phyloP scores from a whole-genome alignment of 1,140 invertebrate species.

The Drosophila pruinosa region DNA sequence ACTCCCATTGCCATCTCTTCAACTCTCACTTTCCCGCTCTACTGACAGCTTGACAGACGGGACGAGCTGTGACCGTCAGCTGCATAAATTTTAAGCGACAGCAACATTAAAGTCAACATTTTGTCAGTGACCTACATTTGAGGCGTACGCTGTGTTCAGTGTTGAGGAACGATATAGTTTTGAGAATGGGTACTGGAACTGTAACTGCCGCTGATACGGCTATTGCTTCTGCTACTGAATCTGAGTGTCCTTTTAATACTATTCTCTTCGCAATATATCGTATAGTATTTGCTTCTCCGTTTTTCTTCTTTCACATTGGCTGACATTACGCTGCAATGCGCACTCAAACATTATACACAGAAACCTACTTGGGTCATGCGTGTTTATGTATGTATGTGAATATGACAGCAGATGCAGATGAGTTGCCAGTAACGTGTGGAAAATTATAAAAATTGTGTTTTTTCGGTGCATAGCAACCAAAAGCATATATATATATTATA shows the following conservation, averaged over 20 bases:
- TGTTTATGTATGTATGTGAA: slow-evolving; percentile 22
- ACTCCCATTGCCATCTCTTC: not conserved
- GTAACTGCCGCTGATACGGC: not conserved
- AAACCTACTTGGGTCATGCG: slow-evolving; percentile 15
- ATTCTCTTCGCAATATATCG: slow-evolving; percentile 50
- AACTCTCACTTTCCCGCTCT: not conserved
- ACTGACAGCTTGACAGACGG: slow-evolving; percentile 14
- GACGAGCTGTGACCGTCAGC: slow-evolving; percentile 57
- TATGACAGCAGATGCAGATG: slow-evolving; percentile 67
- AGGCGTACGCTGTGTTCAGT: not conserved
- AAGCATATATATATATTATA: too few relatives aligned
- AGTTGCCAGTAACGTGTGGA: slow-evolving; percentile 73
- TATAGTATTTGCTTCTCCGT: too few relatives aligned
- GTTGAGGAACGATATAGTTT: not conserved
- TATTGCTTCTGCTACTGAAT: not conserved
- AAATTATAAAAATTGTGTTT: slow-evolving; percentile 75
- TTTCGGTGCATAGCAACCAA: slow-evolving; percentile 1
- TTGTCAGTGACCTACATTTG: slow-evolving; percentile 72
- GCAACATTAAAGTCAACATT: slow-evolving; percentile 80
- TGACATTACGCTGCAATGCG: slow-evolving; percentile 70
- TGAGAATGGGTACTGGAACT: slow-evolving; percentile 5
- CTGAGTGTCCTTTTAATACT: slow-evolving; percentile 54
- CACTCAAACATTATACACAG: not conserved
- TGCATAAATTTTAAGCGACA: slow-evolving; percentile 76
- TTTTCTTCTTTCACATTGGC: slow-evolving; percentile 62